Evolutionary conservation across 2,888 invertebrate genomes (phyloP).

Genomic region (Eristalis pertinax): DNA sequence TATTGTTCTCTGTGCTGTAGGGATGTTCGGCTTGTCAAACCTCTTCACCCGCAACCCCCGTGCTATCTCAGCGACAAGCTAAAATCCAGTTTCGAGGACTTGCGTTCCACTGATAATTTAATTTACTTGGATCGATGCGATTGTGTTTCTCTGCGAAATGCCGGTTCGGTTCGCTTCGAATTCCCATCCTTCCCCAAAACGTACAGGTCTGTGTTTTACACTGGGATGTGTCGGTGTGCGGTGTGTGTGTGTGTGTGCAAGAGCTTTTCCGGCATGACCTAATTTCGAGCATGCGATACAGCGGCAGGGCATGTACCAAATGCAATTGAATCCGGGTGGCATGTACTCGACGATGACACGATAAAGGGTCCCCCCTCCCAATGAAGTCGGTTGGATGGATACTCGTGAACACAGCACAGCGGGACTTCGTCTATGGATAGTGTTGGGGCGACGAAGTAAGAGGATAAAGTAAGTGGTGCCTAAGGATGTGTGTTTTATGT

Average conservation of each 20-base stretch:
- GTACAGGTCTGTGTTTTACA: background rate
- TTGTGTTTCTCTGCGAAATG: constrained; percentile 43
- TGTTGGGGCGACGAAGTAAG: background rate
- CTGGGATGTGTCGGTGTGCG: background rate
- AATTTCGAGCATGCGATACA: constrained; percentile 52
- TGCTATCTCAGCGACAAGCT: background rate
- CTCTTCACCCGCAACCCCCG: background rate
- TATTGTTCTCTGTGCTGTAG: background rate
- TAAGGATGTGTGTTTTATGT: constrained; percentile 18
- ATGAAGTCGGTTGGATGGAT: background rate
- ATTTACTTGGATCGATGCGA: constrained; percentile 63
- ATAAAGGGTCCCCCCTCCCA: constrained; percentile 4
- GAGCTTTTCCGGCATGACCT: constrained; percentile 68
- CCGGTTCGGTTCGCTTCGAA: constrained; percentile 49
- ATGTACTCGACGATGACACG: constrained; percentile 13
- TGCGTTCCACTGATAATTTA: constrained; percentile 47
- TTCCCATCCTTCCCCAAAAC: background rate
- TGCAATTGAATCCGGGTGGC: constrained; percentile 49
- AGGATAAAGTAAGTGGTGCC: constrained; percentile 33
- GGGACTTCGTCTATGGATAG: background rate
- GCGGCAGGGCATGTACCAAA: constrained; percentile 29
- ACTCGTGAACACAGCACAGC: background rate
- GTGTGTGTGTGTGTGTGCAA: background rate
- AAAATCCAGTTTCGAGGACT: background rate
- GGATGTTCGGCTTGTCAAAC: background rate